A percentile compares a stretch with the other conserved stretches of the same genome.
phyloP scores from a whole-genome alignment of 2,888 invertebrate genomes.

The Dilophus febrilis region DNA sequence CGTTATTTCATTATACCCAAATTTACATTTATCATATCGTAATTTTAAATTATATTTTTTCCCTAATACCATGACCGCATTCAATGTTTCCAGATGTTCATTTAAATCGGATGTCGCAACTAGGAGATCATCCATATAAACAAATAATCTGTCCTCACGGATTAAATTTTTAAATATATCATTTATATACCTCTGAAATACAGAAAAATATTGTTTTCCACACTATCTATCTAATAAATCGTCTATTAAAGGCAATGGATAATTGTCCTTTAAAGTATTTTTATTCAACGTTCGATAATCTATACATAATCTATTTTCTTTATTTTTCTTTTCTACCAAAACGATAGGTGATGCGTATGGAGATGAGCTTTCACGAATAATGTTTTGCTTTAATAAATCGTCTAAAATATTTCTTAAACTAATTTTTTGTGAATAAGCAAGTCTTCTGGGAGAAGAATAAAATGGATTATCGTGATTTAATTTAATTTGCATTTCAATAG shows the following conservation, averaged over 20 bases:
- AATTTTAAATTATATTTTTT: too few relatives aligned
- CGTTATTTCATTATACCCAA: constrained; percentile 6
- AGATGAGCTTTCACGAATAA: constrained; percentile 9
- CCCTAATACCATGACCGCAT: too few relatives aligned
- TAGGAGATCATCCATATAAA: too few relatives aligned
- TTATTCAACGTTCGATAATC: constrained; percentile 11
- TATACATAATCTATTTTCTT: constrained; percentile 10
- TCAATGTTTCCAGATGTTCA: too few relatives aligned
- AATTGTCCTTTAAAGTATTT: constrained; percentile 10
- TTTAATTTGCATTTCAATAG: too few relatives aligned
- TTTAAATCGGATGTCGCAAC: too few relatives aligned
- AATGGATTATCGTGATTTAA: too few relatives aligned
- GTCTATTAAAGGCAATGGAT: constrained; percentile 11
- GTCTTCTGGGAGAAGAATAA: too few relatives aligned
- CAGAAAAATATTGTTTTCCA: constrained; percentile 11
- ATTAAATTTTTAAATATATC: constrained; percentile 10
- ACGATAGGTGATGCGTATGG: constrained; percentile 11
- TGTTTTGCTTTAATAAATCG: background rate
- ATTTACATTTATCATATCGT: constrained; percentile 10
- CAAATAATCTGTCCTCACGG: too few relatives aligned
- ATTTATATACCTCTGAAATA: constrained; percentile 13
- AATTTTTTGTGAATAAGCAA: too few relatives aligned
- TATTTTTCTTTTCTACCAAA: constrained; percentile 10
- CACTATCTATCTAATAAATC: constrained; percentile 9
- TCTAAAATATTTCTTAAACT: too few relatives aligned